Evolutionary conservation across 2,113 vertebrate species (phyloP).

Genomic region (Apeltes quadracus): DNA sequence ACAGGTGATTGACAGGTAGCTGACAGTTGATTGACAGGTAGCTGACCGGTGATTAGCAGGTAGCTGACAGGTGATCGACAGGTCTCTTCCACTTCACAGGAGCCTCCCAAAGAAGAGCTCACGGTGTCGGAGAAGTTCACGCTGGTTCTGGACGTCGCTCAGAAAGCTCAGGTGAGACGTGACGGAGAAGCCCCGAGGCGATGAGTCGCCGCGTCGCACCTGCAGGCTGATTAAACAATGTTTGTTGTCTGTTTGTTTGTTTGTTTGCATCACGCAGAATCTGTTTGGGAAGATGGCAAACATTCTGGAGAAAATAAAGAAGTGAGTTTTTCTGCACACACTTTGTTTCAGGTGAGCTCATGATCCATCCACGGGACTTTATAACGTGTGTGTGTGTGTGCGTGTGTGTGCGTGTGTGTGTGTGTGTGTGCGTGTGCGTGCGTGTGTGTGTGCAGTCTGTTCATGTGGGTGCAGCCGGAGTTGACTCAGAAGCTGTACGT

Average conservation of each 20-base stretch:
- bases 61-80: neutral
- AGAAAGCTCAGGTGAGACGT: constrained; percentile 91
- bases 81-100: constrained; percentile 73
- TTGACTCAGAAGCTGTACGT: constrained; percentile 95
- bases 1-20: no score
- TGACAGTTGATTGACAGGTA: no score
- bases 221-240: neutral
- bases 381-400: constrained; percentile 19
- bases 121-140: constrained; percentile 98
- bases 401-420: constrained; percentile 27
- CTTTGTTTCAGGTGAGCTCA: neutral
- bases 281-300: constrained; percentile 98
- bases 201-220: no score
- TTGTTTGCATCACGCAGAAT: constrained; percentile 80
- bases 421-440: constrained; percentile 21
- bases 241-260: neutral
- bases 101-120: constrained; percentile 93
- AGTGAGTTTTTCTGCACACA: constrained; percentile 82
- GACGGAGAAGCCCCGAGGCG: neutral
- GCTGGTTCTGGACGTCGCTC: constrained; percentile 95
- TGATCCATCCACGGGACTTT: neutral
- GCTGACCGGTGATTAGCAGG: no score
- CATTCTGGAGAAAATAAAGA: constrained; percentile 97
- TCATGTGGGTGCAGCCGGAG: constrained; percentile 98
- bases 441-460: constrained; percentile 78